A percentile compares a stretch with the other conserved stretches of the same genome.
Conservation (phyloP, 1,140 invertebrate species). For the Phocides pigmalion region DNA sequence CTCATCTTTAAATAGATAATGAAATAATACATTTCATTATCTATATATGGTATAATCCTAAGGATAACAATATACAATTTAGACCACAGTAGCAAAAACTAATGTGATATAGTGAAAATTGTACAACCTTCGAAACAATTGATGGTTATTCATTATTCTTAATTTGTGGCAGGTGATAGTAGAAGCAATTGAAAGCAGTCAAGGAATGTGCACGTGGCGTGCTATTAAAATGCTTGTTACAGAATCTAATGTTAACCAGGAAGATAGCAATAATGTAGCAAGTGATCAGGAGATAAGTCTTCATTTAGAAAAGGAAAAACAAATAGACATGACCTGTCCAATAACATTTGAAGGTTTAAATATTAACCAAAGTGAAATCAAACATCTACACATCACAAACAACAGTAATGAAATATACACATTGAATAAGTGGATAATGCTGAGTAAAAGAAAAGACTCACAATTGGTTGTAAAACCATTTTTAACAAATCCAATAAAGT, state of each 20-base stretch:
- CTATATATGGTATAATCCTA: no score
- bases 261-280: constrained; percentile 27
- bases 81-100: no score
- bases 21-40: no score
- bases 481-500: constrained; percentile 53
- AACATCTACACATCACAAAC: constrained; percentile 58
- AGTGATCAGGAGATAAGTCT: constrained; percentile 51
- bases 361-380: constrained; percentile 48
- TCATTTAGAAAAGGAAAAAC: constrained; percentile 54
- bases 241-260: constrained; percentile 33
- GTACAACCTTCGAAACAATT: no score
- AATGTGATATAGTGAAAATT: background rate
- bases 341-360: constrained; percentile 62
- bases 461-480: constrained; percentile 62
- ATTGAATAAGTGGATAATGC: constrained; percentile 71
- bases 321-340: constrained; percentile 60
- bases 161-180: constrained; percentile 77
- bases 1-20: no score
- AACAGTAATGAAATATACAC: constrained; percentile 58
- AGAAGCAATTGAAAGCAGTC: constrained; percentile 88
- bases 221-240: constrained; percentile 83
- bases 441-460: constrained; percentile 64
- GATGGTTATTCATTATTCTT: constrained; percentile 4
- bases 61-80: no score
- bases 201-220: constrained; percentile 85